These are phyloP conservation scores for Palaemon carinicauda DNA, from an alignment of 1,140 invertebrate species.

Conservation along the genomic window DNA sequence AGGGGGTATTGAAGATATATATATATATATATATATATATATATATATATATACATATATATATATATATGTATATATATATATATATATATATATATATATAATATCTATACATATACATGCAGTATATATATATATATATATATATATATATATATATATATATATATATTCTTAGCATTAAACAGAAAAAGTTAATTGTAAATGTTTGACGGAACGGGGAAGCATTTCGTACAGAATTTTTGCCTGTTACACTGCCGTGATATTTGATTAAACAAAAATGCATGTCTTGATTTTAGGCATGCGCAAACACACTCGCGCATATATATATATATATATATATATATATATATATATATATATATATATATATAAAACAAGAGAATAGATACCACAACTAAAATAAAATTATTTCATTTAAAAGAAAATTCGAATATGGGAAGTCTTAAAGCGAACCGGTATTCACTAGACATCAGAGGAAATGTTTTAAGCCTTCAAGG, in stretches of 20 bases:
- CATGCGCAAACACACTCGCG: not conserved
- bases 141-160: not conserved
- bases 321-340: not conserved
- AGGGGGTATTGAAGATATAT: too few species aligned
- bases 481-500: not conserved
- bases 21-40: too few species aligned
- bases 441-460: not conserved
- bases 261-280: too few species aligned
- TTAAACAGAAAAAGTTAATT: too few species aligned
- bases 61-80: too few species aligned
- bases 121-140: conserved; percentile 17
- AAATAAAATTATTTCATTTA: not conserved
- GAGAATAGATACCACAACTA: not conserved
- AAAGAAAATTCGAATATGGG: not conserved
- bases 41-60: too few species aligned
- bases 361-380: not conserved
- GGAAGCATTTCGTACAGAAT: too few species aligned
- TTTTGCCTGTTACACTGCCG: too few species aligned
- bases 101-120: too few species aligned
- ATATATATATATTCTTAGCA: not conserved
- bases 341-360: conserved; percentile 17
- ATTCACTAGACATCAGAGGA: not conserved
- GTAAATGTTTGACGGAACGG: too few species aligned
- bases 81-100: too few species aligned
- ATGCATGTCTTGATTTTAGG: too few species aligned